Conservation (phyloP, 1,140 invertebrate genomes). For the Oedothorax gibbosus region DNA sequence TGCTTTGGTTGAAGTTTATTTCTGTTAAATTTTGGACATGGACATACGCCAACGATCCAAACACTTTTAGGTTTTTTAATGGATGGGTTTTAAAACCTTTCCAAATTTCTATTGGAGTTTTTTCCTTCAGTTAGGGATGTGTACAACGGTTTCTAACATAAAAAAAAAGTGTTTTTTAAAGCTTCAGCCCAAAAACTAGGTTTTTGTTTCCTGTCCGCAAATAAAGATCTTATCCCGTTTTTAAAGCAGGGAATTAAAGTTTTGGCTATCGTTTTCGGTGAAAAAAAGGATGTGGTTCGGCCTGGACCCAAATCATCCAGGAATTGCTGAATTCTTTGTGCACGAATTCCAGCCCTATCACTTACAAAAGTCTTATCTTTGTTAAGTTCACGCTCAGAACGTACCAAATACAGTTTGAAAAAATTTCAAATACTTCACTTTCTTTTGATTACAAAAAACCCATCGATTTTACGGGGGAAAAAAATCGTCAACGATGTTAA, state of each 20-base stretch:
- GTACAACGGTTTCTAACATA: background rate
- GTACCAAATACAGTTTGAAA: background rate
- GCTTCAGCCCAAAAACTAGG: constrained; percentile 2
- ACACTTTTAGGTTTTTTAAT: background rate
- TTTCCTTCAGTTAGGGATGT: background rate
- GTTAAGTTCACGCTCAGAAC: background rate
- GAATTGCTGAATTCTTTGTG: background rate
- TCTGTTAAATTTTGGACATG: background rate
- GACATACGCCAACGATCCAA: constrained; percentile 6
- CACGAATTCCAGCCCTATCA: background rate
- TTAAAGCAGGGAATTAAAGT: background rate
- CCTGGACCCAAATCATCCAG: background rate
- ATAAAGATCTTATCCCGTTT: background rate
- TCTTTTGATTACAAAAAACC: background rate
- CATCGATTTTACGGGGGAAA: background rate
- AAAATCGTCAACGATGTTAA: background rate
- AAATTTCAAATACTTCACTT: background rate
- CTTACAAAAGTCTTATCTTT: background rate
- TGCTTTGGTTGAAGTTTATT: too few relatives aligned
- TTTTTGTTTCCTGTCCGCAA: background rate
- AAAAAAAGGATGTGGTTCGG: background rate
- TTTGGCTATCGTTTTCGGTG: background rate
- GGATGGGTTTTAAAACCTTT: background rate
- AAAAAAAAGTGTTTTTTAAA: background rate
- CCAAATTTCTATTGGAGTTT: constrained; percentile 14